Conservation (phyloP, 1,140 invertebrate genomes). For the Atta colombica region DNA sequence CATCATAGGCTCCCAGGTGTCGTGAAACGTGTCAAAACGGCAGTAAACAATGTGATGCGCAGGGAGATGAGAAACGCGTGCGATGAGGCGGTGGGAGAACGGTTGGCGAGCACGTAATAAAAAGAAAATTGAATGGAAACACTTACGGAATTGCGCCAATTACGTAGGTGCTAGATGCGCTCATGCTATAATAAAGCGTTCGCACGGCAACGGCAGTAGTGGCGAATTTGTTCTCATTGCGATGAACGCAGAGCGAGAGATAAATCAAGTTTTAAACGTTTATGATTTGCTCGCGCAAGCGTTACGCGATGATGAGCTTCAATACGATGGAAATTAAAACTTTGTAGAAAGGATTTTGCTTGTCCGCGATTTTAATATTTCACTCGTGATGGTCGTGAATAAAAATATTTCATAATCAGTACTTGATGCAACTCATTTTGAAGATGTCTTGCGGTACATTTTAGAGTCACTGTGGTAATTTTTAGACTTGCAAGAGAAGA, state of each 20-base stretch:
- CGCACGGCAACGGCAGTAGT: conserved; percentile 1
- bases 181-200: conserved; percentile 57
- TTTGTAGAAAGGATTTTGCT: conserved; percentile 29
- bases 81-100: neutral
- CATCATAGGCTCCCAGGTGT: conserved; percentile 43
- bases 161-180: conserved; percentile 51
- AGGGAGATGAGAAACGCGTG: conserved; percentile 21
- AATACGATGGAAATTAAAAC: conserved; percentile 33
- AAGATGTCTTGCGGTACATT: neutral
- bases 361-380: conserved; percentile 43
- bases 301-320: conserved; percentile 18
- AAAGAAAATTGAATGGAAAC: conserved; percentile 65
- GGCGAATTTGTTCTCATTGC: conserved; percentile 60
- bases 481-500: neutral
- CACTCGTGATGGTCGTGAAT: neutral
- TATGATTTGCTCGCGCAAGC: conserved; percentile 44
- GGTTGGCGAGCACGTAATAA: conserved; percentile 52
- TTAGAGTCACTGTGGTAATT: neutral
- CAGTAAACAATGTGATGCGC: conserved; percentile 40
- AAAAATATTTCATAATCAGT: neutral
- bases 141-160: conserved; percentile 64
- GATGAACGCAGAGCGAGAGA: conserved; percentile 34
- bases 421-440: neutral
- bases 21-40: conserved; percentile 49
- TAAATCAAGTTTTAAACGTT: conserved; percentile 64